phyloP scores from a whole-genome alignment of 2,888 invertebrate species.

The Drosophila niveifrons region DNA sequence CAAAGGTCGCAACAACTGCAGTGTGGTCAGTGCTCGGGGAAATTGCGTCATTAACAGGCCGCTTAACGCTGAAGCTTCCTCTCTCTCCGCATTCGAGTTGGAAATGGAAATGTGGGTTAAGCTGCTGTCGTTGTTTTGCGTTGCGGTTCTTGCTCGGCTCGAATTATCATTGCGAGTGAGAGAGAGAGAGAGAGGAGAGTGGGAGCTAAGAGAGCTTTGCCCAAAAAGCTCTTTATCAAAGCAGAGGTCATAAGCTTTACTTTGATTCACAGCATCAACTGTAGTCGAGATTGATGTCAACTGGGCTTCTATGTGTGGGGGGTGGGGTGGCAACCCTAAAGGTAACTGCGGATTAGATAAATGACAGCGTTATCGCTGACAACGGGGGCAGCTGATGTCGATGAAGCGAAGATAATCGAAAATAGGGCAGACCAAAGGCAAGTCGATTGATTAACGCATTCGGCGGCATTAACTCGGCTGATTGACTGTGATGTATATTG shows the following conservation, averaged over 20 bases:
- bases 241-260: conserved; percentile 45
- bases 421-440: not conserved
- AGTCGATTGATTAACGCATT: not conserved
- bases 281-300: conserved; percentile 32
- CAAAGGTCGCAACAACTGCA: conserved; percentile 58
- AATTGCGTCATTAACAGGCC: conserved; percentile 79
- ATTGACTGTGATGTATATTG: not conserved
- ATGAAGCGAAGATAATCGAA: not conserved
- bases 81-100: conserved; percentile 2
- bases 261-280: conserved; percentile 33
- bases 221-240: conserved; percentile 38
- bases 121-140: conserved; percentile 28
- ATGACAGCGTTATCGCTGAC: conserved; percentile 1
- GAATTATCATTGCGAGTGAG: conserved; percentile 22
- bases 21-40: conserved; percentile 66
- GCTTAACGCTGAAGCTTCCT: conserved; percentile 59
- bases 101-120: conserved; percentile 50
- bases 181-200: too few species aligned
- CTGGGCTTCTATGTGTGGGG: not conserved
- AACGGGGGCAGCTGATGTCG: not conserved
- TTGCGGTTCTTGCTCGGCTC: conserved; percentile 50
- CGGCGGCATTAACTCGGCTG: not conserved
- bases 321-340: conserved; percentile 2
- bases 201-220: conserved; percentile 32
- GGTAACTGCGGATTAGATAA: conserved; percentile 4